Evolutionary conservation across 2,113 vertebrate genomes (phyloP), one percentile per base, ranked within the genome.

Genomic region (Bothrops jararaca): DNA sequence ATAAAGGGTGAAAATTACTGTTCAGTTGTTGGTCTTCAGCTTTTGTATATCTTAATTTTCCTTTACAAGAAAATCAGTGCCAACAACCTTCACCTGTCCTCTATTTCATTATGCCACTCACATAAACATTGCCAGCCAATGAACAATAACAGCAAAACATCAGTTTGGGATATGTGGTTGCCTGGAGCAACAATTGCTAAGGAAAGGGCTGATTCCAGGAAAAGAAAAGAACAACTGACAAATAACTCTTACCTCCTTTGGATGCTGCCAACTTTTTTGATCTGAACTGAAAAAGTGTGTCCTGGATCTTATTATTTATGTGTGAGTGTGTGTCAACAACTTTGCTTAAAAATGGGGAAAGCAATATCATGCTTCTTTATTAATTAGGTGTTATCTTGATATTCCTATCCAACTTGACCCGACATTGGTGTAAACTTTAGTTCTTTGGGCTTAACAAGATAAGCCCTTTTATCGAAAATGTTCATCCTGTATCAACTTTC

Each of bases 181-280:
- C 0, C 0, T 2, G 22, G 56, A 80, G 91, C 34, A 26, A 23
- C 0, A 0, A 13, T 34, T 4, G 1, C 9, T 45, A 60, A 60
- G 45, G 22, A 0, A 89, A 53, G 48, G 0, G 3, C 45, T 0
- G 0, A 85, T 91, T 80, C n/a, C 6, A 29, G 0, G 29, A 69
- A 34, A 69, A 69, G 29, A 11, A 29, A 69, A 69, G 22, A 29
- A 85, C 0, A 0, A 23, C 54, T 7, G 0, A 89, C 90, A 94
- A 91, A 64, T 4, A 1, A 89, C 53, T 57, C 23, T 56, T 52
- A 52, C 52, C n/a, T 52, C 0, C 39, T 39, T 58, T 39, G 54
- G 0, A 0, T 48, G 0, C 0, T 1, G 5, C 90, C 90, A 86
- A 34, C 20, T 52, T 64, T 64, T 39, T 56, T 45, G 1, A 0